Evolutionary conservation across 2,888 invertebrate genomes (phyloP).

Genomic region (Pharmacophagus antenor): DNA sequence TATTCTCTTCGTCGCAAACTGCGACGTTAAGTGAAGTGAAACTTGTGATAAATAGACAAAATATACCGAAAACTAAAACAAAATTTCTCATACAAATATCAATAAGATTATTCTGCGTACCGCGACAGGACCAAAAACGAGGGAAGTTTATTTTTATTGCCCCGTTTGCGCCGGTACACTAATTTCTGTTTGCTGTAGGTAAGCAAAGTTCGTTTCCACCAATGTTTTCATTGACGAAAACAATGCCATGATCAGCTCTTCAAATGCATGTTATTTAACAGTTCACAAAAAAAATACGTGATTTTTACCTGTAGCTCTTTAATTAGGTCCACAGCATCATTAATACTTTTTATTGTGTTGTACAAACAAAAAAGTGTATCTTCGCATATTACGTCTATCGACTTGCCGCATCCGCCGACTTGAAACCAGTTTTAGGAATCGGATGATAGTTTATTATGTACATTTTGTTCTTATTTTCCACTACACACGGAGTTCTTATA

Average conservation of each 20-base stretch:
- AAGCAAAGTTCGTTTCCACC: constrained; percentile 50
- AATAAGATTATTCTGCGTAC: background rate
- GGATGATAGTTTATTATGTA: constrained; percentile 74
- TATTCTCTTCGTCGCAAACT: constrained; percentile 67
- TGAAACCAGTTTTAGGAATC: constrained; percentile 63
- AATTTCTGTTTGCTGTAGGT: constrained; percentile 69
- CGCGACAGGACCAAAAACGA: constrained; percentile 16
- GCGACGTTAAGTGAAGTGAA: constrained; percentile 72
- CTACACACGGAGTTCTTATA: background rate
- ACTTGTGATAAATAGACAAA: constrained; percentile 41
- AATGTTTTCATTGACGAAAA: constrained; percentile 34
- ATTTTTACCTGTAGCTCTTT: background rate
- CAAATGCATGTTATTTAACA: constrained; percentile 2
- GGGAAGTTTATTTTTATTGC: constrained; percentile 41
- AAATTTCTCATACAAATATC: constrained; percentile 21
- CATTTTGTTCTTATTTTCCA: constrained; percentile 47
- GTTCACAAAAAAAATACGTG: too few relatives aligned
- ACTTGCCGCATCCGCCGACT: constrained; percentile 52
- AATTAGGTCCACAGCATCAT: constrained; percentile 28
- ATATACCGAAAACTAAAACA: constrained; percentile 25
- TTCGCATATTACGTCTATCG: constrained; percentile 58
- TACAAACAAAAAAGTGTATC: constrained; percentile 54
- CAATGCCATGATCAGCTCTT: constrained; percentile 10
- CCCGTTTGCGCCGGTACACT: constrained; percentile 57
- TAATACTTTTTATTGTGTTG: constrained; percentile 43